Conservation (phyloP, 2,888 invertebrate genomes). For the Trileptium ribeirensis region DNA sequence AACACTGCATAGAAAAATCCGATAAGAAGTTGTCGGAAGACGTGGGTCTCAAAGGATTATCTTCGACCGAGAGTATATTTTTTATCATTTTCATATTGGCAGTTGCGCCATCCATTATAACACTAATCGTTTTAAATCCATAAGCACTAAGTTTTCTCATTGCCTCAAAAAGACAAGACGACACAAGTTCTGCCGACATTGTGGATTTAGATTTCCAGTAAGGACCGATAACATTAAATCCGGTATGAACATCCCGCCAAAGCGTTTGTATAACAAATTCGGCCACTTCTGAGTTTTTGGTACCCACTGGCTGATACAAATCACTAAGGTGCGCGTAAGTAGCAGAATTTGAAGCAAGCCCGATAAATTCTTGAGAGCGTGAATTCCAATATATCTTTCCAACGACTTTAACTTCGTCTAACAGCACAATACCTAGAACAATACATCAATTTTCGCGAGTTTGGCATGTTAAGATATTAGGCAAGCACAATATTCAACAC, state of each 20-base stretch:
- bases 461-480: not conserved
- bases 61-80: not conserved
- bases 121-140: not conserved
- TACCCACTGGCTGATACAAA: not conserved
- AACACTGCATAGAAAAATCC: not conserved
- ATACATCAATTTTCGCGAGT: too few species aligned
- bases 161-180: not conserved
- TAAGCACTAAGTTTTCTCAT: not conserved
- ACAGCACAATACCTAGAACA: not conserved
- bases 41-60: not conserved
- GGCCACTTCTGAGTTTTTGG: not conserved
- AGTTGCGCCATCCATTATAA: conserved; percentile 11
- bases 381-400: not conserved
- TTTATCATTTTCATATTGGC: not conserved
- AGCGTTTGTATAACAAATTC: not conserved
- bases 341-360: not conserved
- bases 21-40: not conserved
- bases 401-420: not conserved
- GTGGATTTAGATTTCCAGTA: not conserved
- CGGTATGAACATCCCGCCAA: conserved; percentile 8
- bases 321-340: not conserved
- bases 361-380: not conserved
- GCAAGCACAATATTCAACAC: too few species aligned
- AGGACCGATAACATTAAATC: not conserved
- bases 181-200: too few species aligned